Conservation (phyloP, 2,888 invertebrate species). For the Holacanthella duospinosa region DNA sequence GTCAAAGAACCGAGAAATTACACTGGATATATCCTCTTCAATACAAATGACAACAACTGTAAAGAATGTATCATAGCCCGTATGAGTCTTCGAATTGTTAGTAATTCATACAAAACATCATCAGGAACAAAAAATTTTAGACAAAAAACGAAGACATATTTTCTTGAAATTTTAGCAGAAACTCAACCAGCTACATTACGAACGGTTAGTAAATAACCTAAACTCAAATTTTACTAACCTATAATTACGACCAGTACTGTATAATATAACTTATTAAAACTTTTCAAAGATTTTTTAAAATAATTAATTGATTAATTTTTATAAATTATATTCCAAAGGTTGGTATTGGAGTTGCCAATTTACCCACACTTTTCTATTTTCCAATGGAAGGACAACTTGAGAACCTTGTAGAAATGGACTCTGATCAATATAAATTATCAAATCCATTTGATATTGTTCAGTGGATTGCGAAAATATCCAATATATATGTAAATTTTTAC, state of each 20-base stretch:
- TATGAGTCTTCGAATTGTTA: background rate
- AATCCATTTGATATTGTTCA: background rate
- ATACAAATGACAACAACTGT: background rate
- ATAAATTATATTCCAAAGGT: background rate
- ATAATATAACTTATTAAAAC: background rate
- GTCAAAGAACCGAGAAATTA: background rate
- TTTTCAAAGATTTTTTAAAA: background rate
- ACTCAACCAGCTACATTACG: background rate
- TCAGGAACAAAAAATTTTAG: too few species aligned
- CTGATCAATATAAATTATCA: background rate
- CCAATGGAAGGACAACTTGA: background rate
- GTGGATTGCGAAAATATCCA: background rate
- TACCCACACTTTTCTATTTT: background rate
- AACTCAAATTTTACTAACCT: too few species aligned
- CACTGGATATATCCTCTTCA: background rate
- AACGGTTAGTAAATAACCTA: too few species aligned
- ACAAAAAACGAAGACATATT: background rate
- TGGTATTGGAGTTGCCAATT: background rate
- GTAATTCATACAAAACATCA: background rate
- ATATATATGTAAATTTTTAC: background rate
- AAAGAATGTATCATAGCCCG: background rate
- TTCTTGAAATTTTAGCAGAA: background rate
- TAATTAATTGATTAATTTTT: background rate
- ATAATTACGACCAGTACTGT: background rate
- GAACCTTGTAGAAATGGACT: background rate